A percentile compares a stretch with the other conserved stretches of the same genome.
These are phyloP conservation scores for Melinopterus prodromus DNA, from an alignment of 2,888 invertebrate species.

Conservation along the genomic window DNA sequence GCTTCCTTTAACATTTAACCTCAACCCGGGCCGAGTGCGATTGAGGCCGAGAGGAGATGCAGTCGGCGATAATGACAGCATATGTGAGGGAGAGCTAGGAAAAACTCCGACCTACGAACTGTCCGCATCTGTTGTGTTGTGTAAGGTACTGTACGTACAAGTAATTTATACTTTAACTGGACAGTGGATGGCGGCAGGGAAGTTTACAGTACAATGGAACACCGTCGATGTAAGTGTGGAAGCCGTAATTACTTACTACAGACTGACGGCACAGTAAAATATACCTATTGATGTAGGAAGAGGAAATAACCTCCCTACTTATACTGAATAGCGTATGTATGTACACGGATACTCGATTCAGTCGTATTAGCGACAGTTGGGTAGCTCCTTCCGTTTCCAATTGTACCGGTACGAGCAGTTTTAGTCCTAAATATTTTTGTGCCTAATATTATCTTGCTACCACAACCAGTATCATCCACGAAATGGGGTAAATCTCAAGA, in stretches of 20 bases:
- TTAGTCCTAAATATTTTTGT: no score
- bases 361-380: no score
- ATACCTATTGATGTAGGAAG: conserved; percentile 22
- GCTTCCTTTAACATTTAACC: no score
- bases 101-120: background rate
- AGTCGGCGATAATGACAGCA: no score
- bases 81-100: background rate
- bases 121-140: background rate
- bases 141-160: conserved; percentile 20
- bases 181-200: conserved; percentile 14
- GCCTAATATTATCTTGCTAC: no score
- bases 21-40: no score
- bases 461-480: no score
- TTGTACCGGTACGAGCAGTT: no score
- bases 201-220: conserved; percentile 22
- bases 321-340: background rate
- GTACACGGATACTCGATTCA: background rate
- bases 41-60: no score
- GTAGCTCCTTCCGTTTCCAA: no score
- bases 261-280: conserved; percentile 15
- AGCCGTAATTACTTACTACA: conserved; percentile 23
- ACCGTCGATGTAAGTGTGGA: conserved; percentile 24
- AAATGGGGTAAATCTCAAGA: no score
- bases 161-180: conserved; percentile 22
- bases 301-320: conserved; percentile 15